Percentiles rank a stretch among this genome's conserved stretches.
These are phyloP conservation scores for Iselma pallidipennis DNA, from an alignment of 2,888 invertebrate genomes.

Conservation along the genomic window DNA sequence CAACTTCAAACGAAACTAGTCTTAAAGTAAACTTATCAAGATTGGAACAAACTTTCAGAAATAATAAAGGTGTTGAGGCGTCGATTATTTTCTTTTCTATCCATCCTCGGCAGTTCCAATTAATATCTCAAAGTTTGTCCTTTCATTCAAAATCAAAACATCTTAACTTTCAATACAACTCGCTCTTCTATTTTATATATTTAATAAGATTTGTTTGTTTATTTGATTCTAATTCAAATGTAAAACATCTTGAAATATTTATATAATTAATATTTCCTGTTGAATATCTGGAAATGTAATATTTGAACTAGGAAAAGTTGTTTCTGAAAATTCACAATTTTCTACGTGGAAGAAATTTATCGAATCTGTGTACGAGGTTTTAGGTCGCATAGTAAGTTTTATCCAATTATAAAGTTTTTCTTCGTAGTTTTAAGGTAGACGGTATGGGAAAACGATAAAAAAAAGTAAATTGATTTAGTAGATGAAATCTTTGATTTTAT, in stretches of 20 bases:
- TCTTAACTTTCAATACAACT: not conserved
- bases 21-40: too few relatives aligned
- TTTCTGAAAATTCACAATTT: not conserved
- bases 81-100: not conserved
- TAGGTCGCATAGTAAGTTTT: constrained; percentile 3
- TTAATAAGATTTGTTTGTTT: not conserved
- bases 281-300: too few relatives aligned
- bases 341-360: not conserved
- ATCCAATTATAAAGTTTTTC: constrained; percentile 8
- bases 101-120: not conserved
- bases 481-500: constrained; percentile 4
- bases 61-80: not conserved
- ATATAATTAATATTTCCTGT: not conserved
- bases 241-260: too few relatives aligned
- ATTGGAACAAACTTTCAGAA: not conserved
- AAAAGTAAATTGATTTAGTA: constrained; percentile 3
- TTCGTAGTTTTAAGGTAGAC: constrained; percentile 1
- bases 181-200: not conserved
- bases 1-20: not conserved
- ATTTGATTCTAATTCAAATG: not conserved
- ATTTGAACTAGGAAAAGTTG: not conserved
- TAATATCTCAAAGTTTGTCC: not conserved
- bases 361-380: not conserved
- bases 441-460: constrained; percentile 3
- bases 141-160: not conserved